Evolutionary conservation across 1,140 invertebrate genomes (phyloP).

Genomic region (Danaus plexippus): DNA sequence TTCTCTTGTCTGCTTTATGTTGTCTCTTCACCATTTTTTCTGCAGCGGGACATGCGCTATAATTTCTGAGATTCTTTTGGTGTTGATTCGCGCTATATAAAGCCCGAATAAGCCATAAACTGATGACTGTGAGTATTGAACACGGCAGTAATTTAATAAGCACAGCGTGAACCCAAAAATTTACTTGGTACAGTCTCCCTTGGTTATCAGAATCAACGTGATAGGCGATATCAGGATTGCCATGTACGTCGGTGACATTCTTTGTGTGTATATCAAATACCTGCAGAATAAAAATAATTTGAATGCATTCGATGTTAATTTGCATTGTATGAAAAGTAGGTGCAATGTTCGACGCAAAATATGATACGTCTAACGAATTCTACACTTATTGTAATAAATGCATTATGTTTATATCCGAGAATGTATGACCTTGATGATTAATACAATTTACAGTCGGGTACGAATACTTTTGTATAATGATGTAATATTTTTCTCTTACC

Average conservation of each 20-base stretch:
- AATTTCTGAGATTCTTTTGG: conserved; percentile 77
- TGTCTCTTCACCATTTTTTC: conserved; percentile 63
- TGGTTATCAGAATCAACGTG: conserved; percentile 76
- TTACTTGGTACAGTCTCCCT: conserved; percentile 76
- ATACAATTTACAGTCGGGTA: too few relatives aligned
- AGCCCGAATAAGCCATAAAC: conserved; percentile 83
- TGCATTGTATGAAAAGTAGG: conserved; percentile 41
- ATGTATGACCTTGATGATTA: conserved; percentile 7
- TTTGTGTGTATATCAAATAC: conserved; percentile 67
- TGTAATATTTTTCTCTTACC: conserved; percentile 48
- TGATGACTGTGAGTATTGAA: conserved; percentile 86
- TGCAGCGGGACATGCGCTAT: conserved; percentile 71
- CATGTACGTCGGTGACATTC: conserved; percentile 38
- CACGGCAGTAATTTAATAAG: conserved; percentile 90
- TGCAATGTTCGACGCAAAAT: conserved; percentile 11
- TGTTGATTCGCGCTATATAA: conserved; percentile 80
- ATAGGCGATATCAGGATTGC: conserved; percentile 73
- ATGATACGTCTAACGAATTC: conserved; percentile 6
- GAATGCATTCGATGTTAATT: conserved; percentile 45
- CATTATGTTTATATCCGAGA: conserved; percentile 8
- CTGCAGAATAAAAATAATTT: conserved; percentile 34
- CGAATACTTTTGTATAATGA: background rate
- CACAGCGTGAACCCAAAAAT: conserved; percentile 91
- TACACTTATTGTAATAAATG: conserved; percentile 7
- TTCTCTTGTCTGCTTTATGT: conserved; percentile 78